Evolutionary conservation across 37 sponge, comb jelly and placozoan species (phyloP), one percentile per base, ranked within the genome.

Genomic region (Halisarca cf. caerulea): DNA sequence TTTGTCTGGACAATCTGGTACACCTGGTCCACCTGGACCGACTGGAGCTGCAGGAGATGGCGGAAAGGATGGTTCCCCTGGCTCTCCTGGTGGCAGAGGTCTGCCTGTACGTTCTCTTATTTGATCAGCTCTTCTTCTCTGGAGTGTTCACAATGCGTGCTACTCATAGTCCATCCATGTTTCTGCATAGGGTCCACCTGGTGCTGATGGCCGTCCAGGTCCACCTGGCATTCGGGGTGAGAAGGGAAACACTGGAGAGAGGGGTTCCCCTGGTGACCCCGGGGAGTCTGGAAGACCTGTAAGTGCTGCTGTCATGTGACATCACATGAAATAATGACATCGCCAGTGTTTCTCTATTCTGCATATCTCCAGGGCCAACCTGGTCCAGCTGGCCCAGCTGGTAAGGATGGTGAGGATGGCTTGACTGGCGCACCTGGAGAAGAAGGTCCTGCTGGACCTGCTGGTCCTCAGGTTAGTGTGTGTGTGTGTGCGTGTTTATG

Each of bases 221-320:
- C 32, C 86, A 36, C 80, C 82, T 75, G 91, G 91, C n/a, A 82
- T 78, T 24, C 74, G 88, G 78, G 92, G 92, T 62, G 89, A 85
- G 42, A 93, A 86, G 77, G 92, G 92, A 42, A 85, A 88, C 47
- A 53, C 77, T 18, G 92, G 92, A 79, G 88, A 84, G 21, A 47
- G 78, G 25, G 92, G 92, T 17, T 69, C 81, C 3, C 32, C 81
- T 54, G 91, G 86, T 59, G 66, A 87, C 74, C 60, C 34, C 11
- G 57, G 79, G 36, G 66, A 78, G 1, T 14, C 9, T 43, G 43
- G 30, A 61, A 74, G 72, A 25, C 21, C 28, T 40, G 47, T 37
- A 23, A 41, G 41, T 36, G 23, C n/a, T 24, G 20, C 39, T 40
- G 24, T 54, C 39, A 89, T 84, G 90, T n/a, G n/a, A n/a, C n/a